Evolutionary conservation across 2,888 invertebrate species (phyloP).

Genomic region (Steromphala cineraria): DNA sequence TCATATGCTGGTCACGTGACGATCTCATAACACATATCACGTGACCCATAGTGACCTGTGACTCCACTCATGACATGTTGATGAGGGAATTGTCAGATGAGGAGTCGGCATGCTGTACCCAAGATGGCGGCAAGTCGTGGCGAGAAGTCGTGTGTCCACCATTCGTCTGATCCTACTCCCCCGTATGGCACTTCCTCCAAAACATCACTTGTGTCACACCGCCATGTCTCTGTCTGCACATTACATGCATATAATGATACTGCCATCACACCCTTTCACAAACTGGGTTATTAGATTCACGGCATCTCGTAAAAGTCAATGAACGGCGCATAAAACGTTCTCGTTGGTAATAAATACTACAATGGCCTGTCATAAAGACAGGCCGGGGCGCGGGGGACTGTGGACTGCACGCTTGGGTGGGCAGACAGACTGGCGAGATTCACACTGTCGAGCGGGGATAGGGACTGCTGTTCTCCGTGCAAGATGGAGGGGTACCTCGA

Average conservation of each 20-base stretch:
- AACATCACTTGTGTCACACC: not conserved
- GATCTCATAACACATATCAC: slow-evolving; percentile 2
- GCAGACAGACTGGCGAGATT: not conserved
- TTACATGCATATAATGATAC: slow-evolving; percentile 1
- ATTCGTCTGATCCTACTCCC: too few relatives aligned
- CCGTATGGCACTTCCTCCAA: not conserved
- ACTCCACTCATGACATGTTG: not conserved
- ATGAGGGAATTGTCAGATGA: not conserved
- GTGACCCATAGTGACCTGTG: not conserved
- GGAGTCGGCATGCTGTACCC: not conserved
- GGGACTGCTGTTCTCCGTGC: too few relatives aligned
- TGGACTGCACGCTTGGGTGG: not conserved
- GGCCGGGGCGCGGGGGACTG: not conserved
- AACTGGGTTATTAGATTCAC: slow-evolving; percentile 13
- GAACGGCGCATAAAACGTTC: slow-evolving; percentile 17
- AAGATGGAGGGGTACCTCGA: too few relatives aligned
- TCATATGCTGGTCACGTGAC: not conserved
- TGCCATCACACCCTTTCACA: slow-evolving; percentile 6
- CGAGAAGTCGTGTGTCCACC: too few relatives aligned
- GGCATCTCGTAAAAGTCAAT: slow-evolving; percentile 13
- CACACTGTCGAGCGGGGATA: not conserved
- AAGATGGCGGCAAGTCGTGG: not conserved
- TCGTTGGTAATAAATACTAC: not conserved
- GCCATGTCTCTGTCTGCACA: not conserved
- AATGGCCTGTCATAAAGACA: not conserved